These are phyloP conservation scores for Salpingus planirostris DNA, from an alignment of 2,888 invertebrate species.

Conservation along the genomic window DNA sequence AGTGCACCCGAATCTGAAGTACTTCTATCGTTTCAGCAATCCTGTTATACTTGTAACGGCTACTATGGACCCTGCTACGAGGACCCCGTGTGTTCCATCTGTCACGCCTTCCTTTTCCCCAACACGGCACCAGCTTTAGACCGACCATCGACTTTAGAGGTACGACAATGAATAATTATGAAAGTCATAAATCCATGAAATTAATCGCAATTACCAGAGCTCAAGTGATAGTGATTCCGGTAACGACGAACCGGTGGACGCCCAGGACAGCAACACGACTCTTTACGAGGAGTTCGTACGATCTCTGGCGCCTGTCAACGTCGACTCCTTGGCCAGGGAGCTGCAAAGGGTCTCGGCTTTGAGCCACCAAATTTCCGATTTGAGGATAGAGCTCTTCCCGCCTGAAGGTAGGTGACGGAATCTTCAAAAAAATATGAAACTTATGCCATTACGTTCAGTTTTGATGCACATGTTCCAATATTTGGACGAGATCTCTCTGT, in stretches of 20 bases:
- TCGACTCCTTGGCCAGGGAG: slow-evolving; percentile 21
- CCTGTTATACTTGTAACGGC: slow-evolving; percentile 80
- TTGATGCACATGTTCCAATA: slow-evolving; percentile 80
- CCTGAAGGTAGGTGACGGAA: slow-evolving; percentile 25
- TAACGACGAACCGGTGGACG: slow-evolving; percentile 83
- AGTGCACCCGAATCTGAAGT: too few relatives aligned
- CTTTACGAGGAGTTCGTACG: slow-evolving; percentile 9
- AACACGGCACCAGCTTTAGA: slow-evolving; percentile 44
- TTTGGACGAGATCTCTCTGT: slow-evolving; percentile 84
- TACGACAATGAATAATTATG: too few relatives aligned
- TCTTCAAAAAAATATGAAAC: background rate
- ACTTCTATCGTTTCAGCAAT: slow-evolving; percentile 53
- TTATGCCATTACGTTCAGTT: slow-evolving; percentile 43
- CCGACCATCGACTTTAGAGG: slow-evolving; percentile 36
- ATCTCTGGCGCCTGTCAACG: slow-evolving; percentile 14
- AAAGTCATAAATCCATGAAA: too few relatives aligned
- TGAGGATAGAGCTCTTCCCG: slow-evolving; percentile 29
- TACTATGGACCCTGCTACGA: slow-evolving; percentile 88
- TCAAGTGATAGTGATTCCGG: slow-evolving; percentile 76
- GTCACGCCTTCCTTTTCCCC: slow-evolving; percentile 87
- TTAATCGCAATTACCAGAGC: too few relatives aligned
- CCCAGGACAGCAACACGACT: slow-evolving; percentile 14
- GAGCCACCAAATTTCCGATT: slow-evolving; percentile 16
- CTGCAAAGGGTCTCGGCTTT: slow-evolving; percentile 19
- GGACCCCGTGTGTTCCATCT: slow-evolving; percentile 85